Base-by-base conservation (phyloP, 2,888 invertebrate species). In the Parnassius orleans region DNA sequence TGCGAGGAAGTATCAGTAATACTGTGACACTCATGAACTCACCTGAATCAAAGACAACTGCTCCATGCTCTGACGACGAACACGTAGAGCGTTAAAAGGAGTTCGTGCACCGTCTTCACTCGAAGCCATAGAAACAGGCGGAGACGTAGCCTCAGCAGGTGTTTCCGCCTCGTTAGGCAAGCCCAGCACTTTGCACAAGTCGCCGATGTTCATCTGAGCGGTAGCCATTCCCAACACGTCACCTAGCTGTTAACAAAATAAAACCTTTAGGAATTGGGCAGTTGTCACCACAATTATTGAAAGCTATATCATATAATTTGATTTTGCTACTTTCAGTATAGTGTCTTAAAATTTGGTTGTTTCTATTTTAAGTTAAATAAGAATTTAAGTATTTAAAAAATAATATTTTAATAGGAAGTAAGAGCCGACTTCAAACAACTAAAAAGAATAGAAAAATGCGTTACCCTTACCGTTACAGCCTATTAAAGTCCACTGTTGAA, bases 21-120 rank as follows among this genome's bases (percentile, higher is more conserved):
- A 24, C 3, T 24, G 7, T 33, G 33, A 19, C 19, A 19, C 19
- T 2, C 1, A 19, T 19, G 19, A 33, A 55, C 47, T 55, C 5
- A 96, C 95, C 93, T 98, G 98, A 86, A 98, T 96, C 50, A 98
- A 93, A 81, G 98, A 97, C 87, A 99, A 94, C 82, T 98, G 98
- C 86, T 98, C 98, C 98, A 98, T 98, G 89, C 97, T 97, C 85
- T 98, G 97, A 52, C 97, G 93, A 72, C 97, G 94, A 71, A 97
- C 95, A 78, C 97, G 86, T 24, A 93, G 78, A 1, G 91, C 83
- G 74, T 85, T 84, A 83, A 91, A 86, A 0, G 86, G 86, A 10
- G 89, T 87, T 42, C 79, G 78, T 0, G 75, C 70, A 42, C 64
- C 67, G 55, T 73, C 74, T 9, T 66, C 67, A 57, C 63, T 65